Evolutionary conservation across 2,113 vertebrate species (phyloP).

Genomic region (Condylura cristata): DNA sequence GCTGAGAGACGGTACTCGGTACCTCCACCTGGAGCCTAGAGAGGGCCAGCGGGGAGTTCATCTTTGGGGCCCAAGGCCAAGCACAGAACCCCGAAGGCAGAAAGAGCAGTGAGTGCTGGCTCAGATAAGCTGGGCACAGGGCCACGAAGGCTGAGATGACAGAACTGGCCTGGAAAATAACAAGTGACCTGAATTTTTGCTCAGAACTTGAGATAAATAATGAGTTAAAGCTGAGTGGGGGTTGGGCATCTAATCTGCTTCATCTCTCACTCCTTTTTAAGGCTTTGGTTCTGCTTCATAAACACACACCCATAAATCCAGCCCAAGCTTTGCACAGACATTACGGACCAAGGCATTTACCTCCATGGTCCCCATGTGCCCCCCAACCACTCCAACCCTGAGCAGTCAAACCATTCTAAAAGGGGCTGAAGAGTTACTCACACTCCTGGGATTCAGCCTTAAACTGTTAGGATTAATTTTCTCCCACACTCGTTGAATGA

Average conservation of each 20-base stretch:
- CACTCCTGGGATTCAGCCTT: constrained; percentile 43
- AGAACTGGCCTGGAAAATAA: background rate
- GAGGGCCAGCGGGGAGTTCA: fast-evolving
- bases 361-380: background rate
- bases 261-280: background rate
- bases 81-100: background rate
- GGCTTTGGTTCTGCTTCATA: background rate
- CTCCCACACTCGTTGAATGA: constrained; percentile 48
- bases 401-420: constrained; percentile 42
- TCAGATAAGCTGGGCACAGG: background rate
- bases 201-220: background rate
- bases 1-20: background rate
- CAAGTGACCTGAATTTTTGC: constrained; percentile 31
- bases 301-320: background rate
- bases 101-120: background rate
- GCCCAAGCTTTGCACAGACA: background rate
- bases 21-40: background rate
- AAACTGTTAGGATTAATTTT: constrained; percentile 51
- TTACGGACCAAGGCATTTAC: background rate
- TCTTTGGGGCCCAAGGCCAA: background rate
- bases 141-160: background rate
- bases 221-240: background rate
- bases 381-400: background rate
- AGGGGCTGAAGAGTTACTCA: constrained; percentile 21
- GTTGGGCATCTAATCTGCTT: background rate